Evolutionary conservation across 2,113 vertebrate genomes (phyloP), one percentile per base, ranked within the genome.

Genomic region (Dicaeum eximium): DNA sequence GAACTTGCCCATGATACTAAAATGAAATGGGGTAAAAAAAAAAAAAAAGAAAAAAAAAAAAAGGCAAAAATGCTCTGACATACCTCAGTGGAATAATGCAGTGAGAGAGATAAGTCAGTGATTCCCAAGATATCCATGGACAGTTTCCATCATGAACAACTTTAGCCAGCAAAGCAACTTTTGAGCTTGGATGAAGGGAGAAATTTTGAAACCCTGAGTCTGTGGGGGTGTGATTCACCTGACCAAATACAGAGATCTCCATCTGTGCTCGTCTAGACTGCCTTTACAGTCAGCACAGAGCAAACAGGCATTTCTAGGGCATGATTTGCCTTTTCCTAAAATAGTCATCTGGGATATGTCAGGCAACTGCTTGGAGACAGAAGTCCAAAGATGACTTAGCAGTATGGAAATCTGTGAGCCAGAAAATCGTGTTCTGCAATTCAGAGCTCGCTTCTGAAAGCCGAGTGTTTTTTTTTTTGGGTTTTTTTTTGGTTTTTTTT

Each of bases 221-320:
- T 92, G 69, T 65, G 83, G 64, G 35, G 56, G 47, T 80, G 75
- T 97, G 96, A 95, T 97, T 97, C 96, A 97, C 95, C 75, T 96
- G 91, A 83, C 82, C 92, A 95, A 88, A 86, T 78, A 77, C 58
- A 90, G 96, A 93, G 92, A 95, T 97, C 91, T 93, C 94, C 94
- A 94, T 96, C 95, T 93, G 86, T 78, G 75, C 88, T 90, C 38
- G 95, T 97, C 96, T 97, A 96, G 95, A 97, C 95, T 93, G 92
- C 64, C 4, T 11, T 88, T 93, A 67, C 86, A 97, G 94, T 95
- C 94, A 93, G 91, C 92, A 88, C 67, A 90, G 88, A 73, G 91
- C 87, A 95, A 97, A 78, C 75, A 86, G 95, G 82, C 95, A 78
- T 96, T 97, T 97, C 95, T 96, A 80, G 91, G 91, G 80, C 91